phyloP scores from a whole-genome alignment of 2,797 vertebrate genomes.

The Staurois parvus region DNA sequence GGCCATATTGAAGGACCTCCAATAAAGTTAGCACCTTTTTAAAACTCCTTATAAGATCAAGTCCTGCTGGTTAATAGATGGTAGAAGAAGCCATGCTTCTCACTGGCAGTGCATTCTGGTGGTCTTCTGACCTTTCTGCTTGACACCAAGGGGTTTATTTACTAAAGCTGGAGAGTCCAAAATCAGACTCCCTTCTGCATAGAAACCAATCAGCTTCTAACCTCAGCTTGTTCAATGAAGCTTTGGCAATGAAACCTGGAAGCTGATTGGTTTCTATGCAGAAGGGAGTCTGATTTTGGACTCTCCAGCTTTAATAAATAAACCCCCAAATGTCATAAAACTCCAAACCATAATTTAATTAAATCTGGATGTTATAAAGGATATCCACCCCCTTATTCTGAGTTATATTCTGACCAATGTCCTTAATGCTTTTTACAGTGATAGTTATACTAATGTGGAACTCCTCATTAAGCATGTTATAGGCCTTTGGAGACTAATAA shows the following conservation, averaged over 20 bases:
- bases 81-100: constrained; percentile 30
- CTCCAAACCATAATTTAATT: not conserved
- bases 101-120: constrained; percentile 50
- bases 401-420: not conserved
- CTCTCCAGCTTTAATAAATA: too few relatives aligned
- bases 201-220: too few relatives aligned
- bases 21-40: constrained; percentile 51
- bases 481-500: constrained; percentile 50
- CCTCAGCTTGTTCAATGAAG: too few relatives aligned
- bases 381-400: not conserved
- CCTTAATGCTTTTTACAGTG: constrained; percentile 23
- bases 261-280: too few relatives aligned
- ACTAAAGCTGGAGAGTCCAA: too few relatives aligned
- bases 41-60: not conserved
- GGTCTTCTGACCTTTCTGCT: not conserved
- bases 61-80: constrained; percentile 39
- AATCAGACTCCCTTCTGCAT: too few relatives aligned
- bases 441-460: constrained; percentile 20
- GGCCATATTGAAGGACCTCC: constrained; percentile 20
- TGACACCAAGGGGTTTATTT: too few relatives aligned
- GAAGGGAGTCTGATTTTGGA: too few relatives aligned
- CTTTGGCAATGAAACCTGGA: too few relatives aligned
- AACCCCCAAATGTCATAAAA: not conserved
- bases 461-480: constrained; percentile 24
- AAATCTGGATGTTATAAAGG: not conserved